Conservation (phyloP, 2,113 vertebrate genomes). For the Progne subis region DNA sequence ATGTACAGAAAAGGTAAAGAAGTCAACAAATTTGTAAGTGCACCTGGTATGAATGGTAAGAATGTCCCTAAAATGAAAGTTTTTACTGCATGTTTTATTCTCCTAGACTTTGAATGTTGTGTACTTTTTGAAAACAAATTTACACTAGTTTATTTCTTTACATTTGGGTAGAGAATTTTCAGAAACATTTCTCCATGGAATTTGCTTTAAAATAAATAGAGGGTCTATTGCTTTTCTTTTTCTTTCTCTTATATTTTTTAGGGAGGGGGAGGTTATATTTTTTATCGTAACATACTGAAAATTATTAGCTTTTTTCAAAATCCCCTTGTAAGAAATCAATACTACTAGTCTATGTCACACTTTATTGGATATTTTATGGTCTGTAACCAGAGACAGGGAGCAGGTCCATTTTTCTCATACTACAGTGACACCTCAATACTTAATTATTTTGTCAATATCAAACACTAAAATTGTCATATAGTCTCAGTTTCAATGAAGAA, state of each 20-base stretch:
- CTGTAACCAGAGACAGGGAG: neutral
- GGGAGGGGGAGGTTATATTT: accelerated
- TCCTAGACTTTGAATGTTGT: neutral
- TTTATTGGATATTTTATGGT: neutral
- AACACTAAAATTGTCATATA: neutral
- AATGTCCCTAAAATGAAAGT: neutral
- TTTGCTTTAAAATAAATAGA: neutral
- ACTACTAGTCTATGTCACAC: neutral
- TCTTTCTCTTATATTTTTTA: accelerated
- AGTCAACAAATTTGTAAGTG: neutral
- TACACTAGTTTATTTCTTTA: neutral
- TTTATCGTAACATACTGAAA: neutral
- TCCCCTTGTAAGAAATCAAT: neutral
- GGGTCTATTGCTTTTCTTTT: neutral
- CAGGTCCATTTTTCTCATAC: neutral
- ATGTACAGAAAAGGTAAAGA: neutral
- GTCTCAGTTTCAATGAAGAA: neutral
- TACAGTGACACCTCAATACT: neutral
- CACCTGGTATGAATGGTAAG: neutral
- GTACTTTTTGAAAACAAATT: neutral
- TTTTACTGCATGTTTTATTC: neutral
- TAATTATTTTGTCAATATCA: neutral
- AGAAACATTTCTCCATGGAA: neutral
- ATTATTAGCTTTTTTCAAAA: neutral
- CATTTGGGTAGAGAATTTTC: neutral